Evolutionary conservation across 2,888 invertebrate species (phyloP).

Genomic region (Pecten maximus): DNA sequence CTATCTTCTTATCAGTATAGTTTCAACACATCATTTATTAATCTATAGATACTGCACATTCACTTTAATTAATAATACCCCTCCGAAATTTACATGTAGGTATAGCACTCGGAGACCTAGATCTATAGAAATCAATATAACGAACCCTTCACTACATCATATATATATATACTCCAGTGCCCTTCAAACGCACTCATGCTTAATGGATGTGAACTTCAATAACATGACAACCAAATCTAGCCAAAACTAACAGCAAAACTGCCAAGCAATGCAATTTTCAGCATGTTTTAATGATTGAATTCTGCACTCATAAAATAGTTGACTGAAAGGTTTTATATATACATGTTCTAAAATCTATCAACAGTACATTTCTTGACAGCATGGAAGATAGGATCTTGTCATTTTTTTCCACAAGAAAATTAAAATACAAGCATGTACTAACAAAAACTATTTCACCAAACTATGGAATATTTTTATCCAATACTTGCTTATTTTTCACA

Average conservation of each 20-base stretch:
- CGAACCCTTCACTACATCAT: background rate
- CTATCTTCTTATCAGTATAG: background rate
- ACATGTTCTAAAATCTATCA: background rate
- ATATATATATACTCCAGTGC: background rate
- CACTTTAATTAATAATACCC: background rate
- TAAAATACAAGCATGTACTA: no score
- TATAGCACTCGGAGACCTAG: background rate
- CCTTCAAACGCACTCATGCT: background rate
- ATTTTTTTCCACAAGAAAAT: background rate
- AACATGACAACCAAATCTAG: background rate
- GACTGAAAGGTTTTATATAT: background rate
- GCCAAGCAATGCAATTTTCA: background rate
- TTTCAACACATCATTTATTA: background rate
- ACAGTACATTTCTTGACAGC: background rate
- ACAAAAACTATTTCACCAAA: no score
- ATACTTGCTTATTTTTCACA: no score
- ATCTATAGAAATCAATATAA: background rate
- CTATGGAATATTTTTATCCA: no score
- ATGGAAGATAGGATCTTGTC: background rate
- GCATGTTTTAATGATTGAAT: background rate
- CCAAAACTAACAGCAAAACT: background rate
- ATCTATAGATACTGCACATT: background rate
- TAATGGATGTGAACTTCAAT: background rate
- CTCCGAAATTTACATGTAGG: background rate
- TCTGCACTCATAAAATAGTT: background rate